Evolutionary conservation across 2,797 vertebrate genomes (phyloP), one percentile per base, ranked within the genome.

Genomic region (Iguana delicatissima): DNA sequence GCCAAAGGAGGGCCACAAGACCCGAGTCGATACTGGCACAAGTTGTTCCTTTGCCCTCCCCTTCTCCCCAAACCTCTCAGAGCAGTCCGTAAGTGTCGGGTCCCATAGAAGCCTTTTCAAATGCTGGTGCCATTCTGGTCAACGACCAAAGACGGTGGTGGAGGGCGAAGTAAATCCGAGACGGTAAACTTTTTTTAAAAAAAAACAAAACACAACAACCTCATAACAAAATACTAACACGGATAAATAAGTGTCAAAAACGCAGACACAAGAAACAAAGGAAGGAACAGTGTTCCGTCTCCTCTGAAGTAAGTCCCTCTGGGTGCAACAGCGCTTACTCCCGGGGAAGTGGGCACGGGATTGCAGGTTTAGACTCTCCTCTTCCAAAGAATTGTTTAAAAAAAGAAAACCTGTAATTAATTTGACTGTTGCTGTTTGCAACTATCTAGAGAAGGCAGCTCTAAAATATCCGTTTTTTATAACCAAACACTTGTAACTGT

Each of bases 401-500:
- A 32, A 29, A 24, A 64, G 6, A 22, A 59, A 62, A 62, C 22
- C 55, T 64, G 10, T 20, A 69, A 87, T 79, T 76, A 38, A 82
- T 38, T 1, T 6, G 9, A 2, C 6, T 7, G 22, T 26, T 42
- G 8, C 24, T 13, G 38, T 67, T 52, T 76, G 38, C 67, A 82
- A 62, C 50, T 92, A 55, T 89, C 83, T 83, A 50, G 79, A 94
- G 94, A 93, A 91, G 91, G 57, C 89, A 93, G 91, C 26, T 90
- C 83, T 35, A 93, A 93, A 93, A 91, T 20, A 62, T 84, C 94
- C 26, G 50, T 94, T 90, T 93, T 93, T 93, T 92, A 87, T 91
- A 77, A 64, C 83, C n/a, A 92, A 94, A 94, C 88, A 94, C 90
- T 94, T 93, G 89, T 93, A 83, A 94, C 82, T 86, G 83, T 93